Evolutionary conservation across 2,888 invertebrate species (phyloP), one percentile per base, ranked within the genome.

Genomic region (Drosophila anomelani): DNA sequence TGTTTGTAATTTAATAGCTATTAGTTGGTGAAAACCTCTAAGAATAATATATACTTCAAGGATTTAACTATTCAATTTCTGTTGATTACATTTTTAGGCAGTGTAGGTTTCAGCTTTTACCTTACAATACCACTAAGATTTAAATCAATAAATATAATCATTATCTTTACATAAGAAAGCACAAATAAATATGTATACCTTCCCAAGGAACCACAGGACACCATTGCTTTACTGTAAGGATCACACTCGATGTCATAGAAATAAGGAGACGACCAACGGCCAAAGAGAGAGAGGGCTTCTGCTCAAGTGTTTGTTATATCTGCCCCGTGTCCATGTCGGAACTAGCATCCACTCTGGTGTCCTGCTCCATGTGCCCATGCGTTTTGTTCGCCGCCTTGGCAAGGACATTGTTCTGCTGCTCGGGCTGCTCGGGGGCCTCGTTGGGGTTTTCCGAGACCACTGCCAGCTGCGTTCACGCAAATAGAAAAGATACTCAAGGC

Each of bases 401-500:
- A 75, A 75, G 75, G 75, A 75, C 75, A 75, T 17, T 75, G 60
- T 67, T 67, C 56, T 60, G 73, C 34, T 59, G 73, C 34, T 59
- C 54, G 26, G n/a, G 20, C 13, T 4, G 39, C 6, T 36, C 29
- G 39, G 29, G 9, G 17, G 29, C 12, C n/a, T 12, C 36, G 15
- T 53, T 34, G 55, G 23, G 54, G 39, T n/a, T 32, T 32, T 41
- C 15, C 44, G 38, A 26, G 53, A 34, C 57, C 76, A 69, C 72
- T 74, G 77, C 75, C 84, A 85, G 84, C 78, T 84, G 83, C 85
- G 84, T 84, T 73, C 81, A 85, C 84, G 84, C 84, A 85, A 85
- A 85, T 84, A 85, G 84, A 85, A 85, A 85, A 85, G 79, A 85
- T 80, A 84, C 85, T 85, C 85, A 85, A 85, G 84, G 84, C 85